phyloP scores from a whole-genome alignment of 2,797 vertebrate genomes.

The Macrochelys suwanniensis region DNA sequence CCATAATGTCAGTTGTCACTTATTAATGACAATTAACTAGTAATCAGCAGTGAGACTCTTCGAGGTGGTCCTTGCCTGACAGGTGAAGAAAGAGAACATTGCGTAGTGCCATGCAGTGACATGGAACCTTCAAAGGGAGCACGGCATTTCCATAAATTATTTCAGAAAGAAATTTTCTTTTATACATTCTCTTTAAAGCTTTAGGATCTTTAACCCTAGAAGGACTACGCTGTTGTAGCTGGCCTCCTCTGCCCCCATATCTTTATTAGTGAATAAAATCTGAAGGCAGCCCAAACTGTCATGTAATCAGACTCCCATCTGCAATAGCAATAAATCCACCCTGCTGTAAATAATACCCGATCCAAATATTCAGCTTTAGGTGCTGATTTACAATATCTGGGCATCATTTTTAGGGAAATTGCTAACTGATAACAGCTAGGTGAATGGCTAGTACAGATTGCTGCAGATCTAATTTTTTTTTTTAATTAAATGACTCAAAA shows the following conservation, averaged over 20 bases:
- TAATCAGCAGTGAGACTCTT: conserved; percentile 88
- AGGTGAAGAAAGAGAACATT: conserved; percentile 87
- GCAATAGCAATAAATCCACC: conserved; percentile 70
- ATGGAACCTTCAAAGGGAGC: conserved; percentile 86
- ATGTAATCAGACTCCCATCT: conserved; percentile 71
- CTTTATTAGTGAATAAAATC: conserved; percentile 56
- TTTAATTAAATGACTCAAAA: conserved; percentile 43
- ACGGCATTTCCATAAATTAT: conserved; percentile 88
- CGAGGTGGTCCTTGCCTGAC: conserved; percentile 88
- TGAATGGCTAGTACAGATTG: conserved; percentile 50
- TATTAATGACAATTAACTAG: conserved; percentile 92
- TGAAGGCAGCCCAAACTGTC: conserved; percentile 68
- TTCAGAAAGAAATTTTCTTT: conserved; percentile 85
- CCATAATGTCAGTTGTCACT: conserved; percentile 90
- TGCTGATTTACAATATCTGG: conserved; percentile 74
- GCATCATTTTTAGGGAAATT: conserved; percentile 62
- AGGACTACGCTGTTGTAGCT: conserved; percentile 75
- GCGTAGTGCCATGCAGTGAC: conserved; percentile 84
- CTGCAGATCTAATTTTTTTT: conserved; percentile 20
- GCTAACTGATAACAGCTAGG: conserved; percentile 38
- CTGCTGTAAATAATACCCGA: conserved; percentile 69
- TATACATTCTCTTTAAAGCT: conserved; percentile 82
- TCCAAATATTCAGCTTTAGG: conserved; percentile 73
- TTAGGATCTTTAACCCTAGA: conserved; percentile 86
- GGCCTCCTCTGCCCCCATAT: conserved; percentile 37